A percentile compares a stretch with the other conserved stretches of the same genome.
Evolutionary conservation across 2,888 invertebrate species (phyloP).

Genomic region (Tetanocera ferruginea): DNA sequence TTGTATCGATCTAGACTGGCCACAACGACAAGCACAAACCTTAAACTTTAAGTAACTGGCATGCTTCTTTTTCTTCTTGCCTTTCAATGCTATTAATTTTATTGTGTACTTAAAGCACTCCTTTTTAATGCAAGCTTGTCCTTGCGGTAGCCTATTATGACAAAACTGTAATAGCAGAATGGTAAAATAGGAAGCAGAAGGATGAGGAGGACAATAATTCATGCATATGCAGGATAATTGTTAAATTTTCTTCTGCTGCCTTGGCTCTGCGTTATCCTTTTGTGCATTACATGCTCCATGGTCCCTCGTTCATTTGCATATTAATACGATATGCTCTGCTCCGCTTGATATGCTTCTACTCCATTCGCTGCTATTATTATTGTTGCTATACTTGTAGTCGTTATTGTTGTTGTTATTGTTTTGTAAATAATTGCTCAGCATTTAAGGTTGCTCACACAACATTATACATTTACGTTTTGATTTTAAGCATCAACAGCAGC

Average conservation of each 20-base stretch:
- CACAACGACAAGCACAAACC: no score
- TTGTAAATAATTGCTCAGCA: no score
- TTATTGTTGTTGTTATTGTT: neutral
- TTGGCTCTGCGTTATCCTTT: neutral
- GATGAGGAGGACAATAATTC: neutral
- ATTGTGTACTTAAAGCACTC: neutral
- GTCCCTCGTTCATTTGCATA: conserved; percentile 4
- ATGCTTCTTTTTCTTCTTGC: neutral
- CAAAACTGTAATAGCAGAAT: neutral
- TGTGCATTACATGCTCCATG: neutral
- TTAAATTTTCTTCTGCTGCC: neutral
- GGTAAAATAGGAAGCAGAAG: neutral
- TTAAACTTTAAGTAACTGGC: neutral
- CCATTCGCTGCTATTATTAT: neutral
- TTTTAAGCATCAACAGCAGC: no score
- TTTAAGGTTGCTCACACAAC: no score
- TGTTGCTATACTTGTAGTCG: neutral
- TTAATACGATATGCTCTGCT: neutral
- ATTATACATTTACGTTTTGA: no score
- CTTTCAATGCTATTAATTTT: neutral
- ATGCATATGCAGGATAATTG: conserved; percentile 10
- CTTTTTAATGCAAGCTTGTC: neutral
- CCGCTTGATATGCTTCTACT: neutral
- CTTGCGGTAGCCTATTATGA: neutral
- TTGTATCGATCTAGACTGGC: neutral